Evolutionary conservation across 2,797 vertebrate species (phyloP).

Genomic region (Pseudomugil gertrudae): DNA sequence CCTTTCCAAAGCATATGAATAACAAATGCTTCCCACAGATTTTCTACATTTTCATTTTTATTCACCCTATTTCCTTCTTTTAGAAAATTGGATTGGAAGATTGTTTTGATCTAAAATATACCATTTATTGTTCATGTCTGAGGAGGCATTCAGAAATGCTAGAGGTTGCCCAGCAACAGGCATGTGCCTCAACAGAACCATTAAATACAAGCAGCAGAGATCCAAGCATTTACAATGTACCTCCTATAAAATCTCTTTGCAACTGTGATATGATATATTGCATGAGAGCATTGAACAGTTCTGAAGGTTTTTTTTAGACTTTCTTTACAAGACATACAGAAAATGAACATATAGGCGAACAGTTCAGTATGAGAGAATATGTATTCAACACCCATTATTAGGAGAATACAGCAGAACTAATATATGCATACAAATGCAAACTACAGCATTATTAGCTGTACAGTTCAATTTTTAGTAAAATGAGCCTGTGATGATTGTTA

Average conservation of each 20-base stretch:
- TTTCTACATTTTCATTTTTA: not conserved
- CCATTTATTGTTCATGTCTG: not conserved
- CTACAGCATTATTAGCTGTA: not conserved
- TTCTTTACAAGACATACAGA: not conserved
- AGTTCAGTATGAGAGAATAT: not conserved
- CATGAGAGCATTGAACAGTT: not conserved
- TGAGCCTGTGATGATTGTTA: not conserved
- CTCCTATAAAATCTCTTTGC: not conserved
- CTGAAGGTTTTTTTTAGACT: not conserved
- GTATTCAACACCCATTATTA: not conserved
- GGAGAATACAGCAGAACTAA: not conserved
- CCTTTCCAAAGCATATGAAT: slow-evolving; percentile 1
- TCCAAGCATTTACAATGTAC: not conserved
- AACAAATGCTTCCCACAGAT: not conserved
- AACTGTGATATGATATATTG: not conserved
- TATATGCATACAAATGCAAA: not conserved
- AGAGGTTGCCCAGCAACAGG: not conserved
- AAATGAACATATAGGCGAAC: not conserved
- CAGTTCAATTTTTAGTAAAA: too few species aligned
- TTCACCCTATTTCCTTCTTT: too few species aligned
- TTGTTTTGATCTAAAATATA: not conserved
- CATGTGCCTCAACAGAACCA: not conserved
- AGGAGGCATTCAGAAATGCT: not conserved
- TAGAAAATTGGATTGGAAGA: too few species aligned
- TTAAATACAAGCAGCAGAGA: not conserved